Conservation (phyloP, 2,113 vertebrate genomes). For the Callaeas wilsoni region DNA sequence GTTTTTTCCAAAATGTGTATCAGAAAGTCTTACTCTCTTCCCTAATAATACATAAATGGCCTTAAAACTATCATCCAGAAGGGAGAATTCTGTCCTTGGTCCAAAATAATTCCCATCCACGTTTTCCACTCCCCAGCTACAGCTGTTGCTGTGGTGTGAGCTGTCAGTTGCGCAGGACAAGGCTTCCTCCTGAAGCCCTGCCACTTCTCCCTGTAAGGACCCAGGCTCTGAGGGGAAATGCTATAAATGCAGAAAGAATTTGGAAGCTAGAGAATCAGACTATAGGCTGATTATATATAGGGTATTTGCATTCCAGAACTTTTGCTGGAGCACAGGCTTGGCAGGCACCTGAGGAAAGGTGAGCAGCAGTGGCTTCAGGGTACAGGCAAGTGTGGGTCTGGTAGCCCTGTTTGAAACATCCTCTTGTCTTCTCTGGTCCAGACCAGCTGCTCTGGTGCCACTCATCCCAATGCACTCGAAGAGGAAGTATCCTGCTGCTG, state of each 20-base stretch:
- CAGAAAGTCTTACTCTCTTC: background rate
- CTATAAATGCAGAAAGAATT: background rate
- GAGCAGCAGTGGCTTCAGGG: fast-evolving
- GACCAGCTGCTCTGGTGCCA: background rate
- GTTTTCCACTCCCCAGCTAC: background rate
- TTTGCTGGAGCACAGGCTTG: background rate
- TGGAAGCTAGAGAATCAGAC: background rate
- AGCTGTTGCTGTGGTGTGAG: background rate
- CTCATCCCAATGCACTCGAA: fast-evolving
- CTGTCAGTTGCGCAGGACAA: background rate
- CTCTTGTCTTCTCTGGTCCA: background rate
- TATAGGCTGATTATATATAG: background rate
- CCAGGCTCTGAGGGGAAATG: fast-evolving
- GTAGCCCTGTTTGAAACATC: background rate
- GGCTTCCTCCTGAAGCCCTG: background rate
- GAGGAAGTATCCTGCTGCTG: background rate
- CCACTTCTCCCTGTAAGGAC: background rate
- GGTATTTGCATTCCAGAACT: background rate
- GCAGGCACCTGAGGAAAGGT: background rate
- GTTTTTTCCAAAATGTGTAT: background rate
- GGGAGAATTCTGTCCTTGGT: background rate
- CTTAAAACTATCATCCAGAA: background rate
- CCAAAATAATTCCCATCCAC: background rate
- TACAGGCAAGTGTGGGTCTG: background rate
- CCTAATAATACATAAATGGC: background rate